Base-by-base conservation (phyloP, 35 echinoderm and acorn worm genomes). In the Chiridota heheva region DNA sequence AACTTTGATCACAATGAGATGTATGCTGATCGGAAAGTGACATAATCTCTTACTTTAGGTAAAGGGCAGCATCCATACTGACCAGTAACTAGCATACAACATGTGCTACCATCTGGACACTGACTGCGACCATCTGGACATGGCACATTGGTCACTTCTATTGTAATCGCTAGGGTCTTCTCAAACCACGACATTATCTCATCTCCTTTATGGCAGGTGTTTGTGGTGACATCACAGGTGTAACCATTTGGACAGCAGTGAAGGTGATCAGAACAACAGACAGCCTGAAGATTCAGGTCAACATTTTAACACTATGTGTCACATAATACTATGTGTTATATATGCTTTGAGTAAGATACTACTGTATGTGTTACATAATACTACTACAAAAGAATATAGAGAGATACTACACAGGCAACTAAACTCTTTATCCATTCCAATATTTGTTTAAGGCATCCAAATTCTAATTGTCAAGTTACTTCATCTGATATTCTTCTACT, bases 101-200 rank as follows among this genome's bases (percentile, higher is more conserved):
- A 91, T 7, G 89, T 91, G 67, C 82, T 81, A 10, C 82, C 76
- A 42, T 72, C 67, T 42, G 64, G 75, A 69, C 89, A 91, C 44
- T 81, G 3, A 30, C 44, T 77, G 22, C 27, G 4, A 48, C 89
- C 76, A 66, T 73, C 89, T 13, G 88, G 81, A 67, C 89, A 91
- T 5, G 67, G 13, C 8, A 89, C 78, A 17, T 20, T 8, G 1
- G 18, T 35, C 38, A 63, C 5, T 63, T 25, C 60, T 12, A 32
- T 51, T 18, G 25, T 12, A 33, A 63, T 25, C 2, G 82, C 67
- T 27, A 42, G 22, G 8, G 66, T 71, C 49, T 84, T 84, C 48
- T 72, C 37, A 15, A 58, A 24, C 67, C 66, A 53, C 7, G 65
- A 16, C 15, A 73, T 39, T 13, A 47, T 46, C 20, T 51, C 12